phyloP scores from a whole-genome alignment of 1,140 invertebrate species.

The Globodera ellingtonae region DNA sequence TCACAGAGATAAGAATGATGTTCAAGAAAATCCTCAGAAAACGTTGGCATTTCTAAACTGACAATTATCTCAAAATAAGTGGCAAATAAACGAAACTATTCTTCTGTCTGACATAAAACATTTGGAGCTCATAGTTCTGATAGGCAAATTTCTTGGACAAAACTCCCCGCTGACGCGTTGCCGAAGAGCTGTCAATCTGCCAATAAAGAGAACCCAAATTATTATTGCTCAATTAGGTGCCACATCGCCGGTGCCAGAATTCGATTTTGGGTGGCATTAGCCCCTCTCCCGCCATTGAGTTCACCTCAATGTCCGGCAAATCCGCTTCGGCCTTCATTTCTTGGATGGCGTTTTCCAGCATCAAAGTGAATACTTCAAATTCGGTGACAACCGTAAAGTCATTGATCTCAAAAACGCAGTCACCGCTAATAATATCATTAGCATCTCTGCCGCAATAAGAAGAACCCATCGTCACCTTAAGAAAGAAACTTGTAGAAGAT shows the following conservation, averaged over 20 bases:
- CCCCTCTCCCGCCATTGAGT: background rate
- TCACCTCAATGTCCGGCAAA: background rate
- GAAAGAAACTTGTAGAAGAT: no score
- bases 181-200: background rate
- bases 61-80: background rate
- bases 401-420: slow-evolving; percentile 53
- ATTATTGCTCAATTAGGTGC: background rate
- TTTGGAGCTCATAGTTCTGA: slow-evolving; percentile 1
- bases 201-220: background rate
- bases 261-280: no score
- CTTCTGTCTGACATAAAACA: slow-evolving; percentile 11
- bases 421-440: slow-evolving; percentile 33
- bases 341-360: slow-evolving; percentile 41
- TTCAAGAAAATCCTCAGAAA: background rate
- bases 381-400: slow-evolving; percentile 56
- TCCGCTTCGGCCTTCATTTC: slow-evolving; percentile 35
- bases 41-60: slow-evolving; percentile 36
- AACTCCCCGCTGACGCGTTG: background rate
- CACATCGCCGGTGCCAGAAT: no score
- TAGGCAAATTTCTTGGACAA: background rate
- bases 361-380: slow-evolving; percentile 41
- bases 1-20: background rate
- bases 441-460: background rate
- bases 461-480: background rate
- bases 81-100: background rate